Conservation (phyloP, 1,140 invertebrate genomes). For the Drosophila biarmipes region DNA sequence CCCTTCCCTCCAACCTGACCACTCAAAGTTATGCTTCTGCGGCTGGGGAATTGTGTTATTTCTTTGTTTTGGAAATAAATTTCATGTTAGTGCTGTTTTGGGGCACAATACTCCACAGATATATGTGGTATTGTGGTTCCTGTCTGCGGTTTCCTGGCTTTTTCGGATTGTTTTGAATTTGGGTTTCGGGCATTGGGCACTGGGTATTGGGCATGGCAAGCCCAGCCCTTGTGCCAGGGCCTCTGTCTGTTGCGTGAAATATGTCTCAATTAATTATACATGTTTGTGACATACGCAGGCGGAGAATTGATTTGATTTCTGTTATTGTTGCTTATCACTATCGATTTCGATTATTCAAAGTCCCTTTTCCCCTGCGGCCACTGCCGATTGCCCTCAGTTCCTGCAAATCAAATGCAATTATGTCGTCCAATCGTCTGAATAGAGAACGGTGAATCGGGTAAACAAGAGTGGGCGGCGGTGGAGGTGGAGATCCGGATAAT, state of each 20-base stretch:
- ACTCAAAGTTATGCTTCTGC: slow-evolving; percentile 34
- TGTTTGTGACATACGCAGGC: slow-evolving; percentile 52
- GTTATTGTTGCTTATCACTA: slow-evolving; percentile 51
- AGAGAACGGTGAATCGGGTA: slow-evolving; percentile 27
- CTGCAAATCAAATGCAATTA: slow-evolving; percentile 51
- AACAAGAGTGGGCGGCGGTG: slow-evolving; percentile 9
- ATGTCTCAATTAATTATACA: slow-evolving; percentile 76
- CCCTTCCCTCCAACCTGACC: neutral
- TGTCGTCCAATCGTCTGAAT: slow-evolving; percentile 27
- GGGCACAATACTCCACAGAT: slow-evolving; percentile 40
- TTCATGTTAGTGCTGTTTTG: slow-evolving; percentile 54
- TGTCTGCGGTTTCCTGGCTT: slow-evolving; percentile 10
- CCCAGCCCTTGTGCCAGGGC: slow-evolving; percentile 1
- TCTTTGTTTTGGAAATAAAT: slow-evolving; percentile 62
- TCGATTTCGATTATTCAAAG: slow-evolving; percentile 49
- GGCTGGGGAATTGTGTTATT: slow-evolving; percentile 43
- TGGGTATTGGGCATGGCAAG: slow-evolving; percentile 19
- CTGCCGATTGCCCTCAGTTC: neutral
- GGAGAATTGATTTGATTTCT: slow-evolving; percentile 49
- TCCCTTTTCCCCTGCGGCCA: slow-evolving; percentile 10
- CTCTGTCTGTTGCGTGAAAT: slow-evolving; percentile 42
- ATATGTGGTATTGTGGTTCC: slow-evolving; percentile 1
- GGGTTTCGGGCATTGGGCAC: slow-evolving; percentile 16
- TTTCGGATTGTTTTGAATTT: slow-evolving; percentile 8
- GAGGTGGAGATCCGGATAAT: slow-evolving; percentile 21